Percentiles rank a stretch among this genome's conserved stretches.
Evolutionary conservation across 2,797 vertebrate genomes (phyloP).

Genomic region (Propithecus deckenii): DNA sequence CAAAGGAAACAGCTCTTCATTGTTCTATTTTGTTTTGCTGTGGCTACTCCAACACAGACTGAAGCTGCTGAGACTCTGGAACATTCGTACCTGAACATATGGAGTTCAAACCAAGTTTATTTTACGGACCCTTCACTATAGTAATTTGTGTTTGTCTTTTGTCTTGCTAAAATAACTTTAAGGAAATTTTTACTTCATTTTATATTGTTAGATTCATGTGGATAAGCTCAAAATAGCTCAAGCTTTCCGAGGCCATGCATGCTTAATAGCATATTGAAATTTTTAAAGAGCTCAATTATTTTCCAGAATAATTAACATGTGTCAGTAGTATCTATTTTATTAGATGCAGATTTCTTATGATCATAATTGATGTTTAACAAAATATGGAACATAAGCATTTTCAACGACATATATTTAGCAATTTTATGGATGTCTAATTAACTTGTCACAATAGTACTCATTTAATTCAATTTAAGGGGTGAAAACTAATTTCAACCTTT

Average conservation of each 20-base stretch:
- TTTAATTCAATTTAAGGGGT: slow-evolving; percentile 66
- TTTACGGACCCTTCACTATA: not conserved
- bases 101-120: not conserved
- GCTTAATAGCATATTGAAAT: slow-evolving; percentile 61
- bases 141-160: slow-evolving; percentile 16
- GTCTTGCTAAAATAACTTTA: slow-evolving; percentile 39
- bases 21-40: slow-evolving; percentile 1
- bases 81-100: not conserved
- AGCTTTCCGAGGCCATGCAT: slow-evolving; percentile 42
- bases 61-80: not conserved
- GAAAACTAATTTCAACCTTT: slow-evolving; percentile 66
- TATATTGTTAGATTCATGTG: slow-evolving; percentile 50
- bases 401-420: slow-evolving; percentile 72
- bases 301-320: slow-evolving; percentile 75
- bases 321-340: slow-evolving; percentile 67
- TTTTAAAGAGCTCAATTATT: slow-evolving; percentile 68
- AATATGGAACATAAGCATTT: slow-evolving; percentile 69
- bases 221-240: slow-evolving; percentile 60
- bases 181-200: slow-evolving; percentile 55
- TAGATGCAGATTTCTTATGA: slow-evolving; percentile 72
- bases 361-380: slow-evolving; percentile 76
- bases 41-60: not conserved
- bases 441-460: slow-evolving; percentile 74
- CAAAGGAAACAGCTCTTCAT: not conserved
- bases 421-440: slow-evolving; percentile 69